phyloP scores from a whole-genome alignment of 2,797 vertebrate species.

The Fratercula arctica region DNA sequence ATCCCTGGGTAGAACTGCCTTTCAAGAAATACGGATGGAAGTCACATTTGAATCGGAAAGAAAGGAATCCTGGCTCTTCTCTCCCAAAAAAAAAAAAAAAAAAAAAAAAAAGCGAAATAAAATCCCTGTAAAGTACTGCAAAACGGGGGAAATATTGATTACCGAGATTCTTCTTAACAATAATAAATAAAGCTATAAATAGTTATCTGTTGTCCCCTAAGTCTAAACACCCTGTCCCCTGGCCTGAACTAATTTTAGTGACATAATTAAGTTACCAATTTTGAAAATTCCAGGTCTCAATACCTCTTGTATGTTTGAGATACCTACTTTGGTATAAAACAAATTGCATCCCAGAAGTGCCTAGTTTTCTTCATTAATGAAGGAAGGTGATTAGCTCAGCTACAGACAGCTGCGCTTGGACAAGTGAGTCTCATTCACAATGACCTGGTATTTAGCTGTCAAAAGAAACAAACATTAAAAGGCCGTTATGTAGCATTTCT shows the following conservation, averaged over 20 bases:
- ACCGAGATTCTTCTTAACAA: background rate
- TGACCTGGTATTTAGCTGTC: slow-evolving; percentile 60
- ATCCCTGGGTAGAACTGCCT: background rate
- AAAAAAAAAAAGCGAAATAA: background rate
- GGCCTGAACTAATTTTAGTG: background rate
- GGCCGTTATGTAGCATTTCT: slow-evolving; percentile 57
- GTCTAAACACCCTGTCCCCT: background rate
- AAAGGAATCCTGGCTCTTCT: background rate
- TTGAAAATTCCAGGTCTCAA: background rate
- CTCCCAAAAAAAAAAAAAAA: background rate
- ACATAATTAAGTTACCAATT: background rate
- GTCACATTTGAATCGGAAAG: background rate
- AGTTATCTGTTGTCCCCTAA: background rate
- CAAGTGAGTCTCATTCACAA: slow-evolving; percentile 39
- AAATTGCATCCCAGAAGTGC: slow-evolving; percentile 42
- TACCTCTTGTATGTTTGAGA: background rate
- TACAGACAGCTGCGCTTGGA: slow-evolving; percentile 55
- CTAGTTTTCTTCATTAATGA: slow-evolving; percentile 71
- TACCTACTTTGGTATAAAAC: background rate
- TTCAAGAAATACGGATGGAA: background rate
- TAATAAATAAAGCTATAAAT: slow-evolving; percentile 4
- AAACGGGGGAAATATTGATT: background rate
- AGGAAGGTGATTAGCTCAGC: background rate
- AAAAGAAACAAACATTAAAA: slow-evolving; percentile 73
- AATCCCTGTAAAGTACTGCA: background rate